Evolutionary conservation across 2,888 invertebrate species (phyloP), one percentile per base, ranked within the genome.

Genomic region (Candidula unifasciata): DNA sequence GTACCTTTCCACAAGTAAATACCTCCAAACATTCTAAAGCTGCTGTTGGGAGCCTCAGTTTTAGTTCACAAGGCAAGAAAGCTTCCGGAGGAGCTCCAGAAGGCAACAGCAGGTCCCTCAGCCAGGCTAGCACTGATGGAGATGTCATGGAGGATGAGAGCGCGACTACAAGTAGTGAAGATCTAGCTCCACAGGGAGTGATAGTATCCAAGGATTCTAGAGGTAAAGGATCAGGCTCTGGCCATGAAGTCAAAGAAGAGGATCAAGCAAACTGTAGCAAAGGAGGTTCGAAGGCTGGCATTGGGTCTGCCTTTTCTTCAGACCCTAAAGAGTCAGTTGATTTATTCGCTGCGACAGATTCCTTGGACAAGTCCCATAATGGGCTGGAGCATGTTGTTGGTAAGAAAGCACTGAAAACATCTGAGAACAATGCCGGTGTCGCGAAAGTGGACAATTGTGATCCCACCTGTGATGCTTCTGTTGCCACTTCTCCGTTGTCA

Each of bases 321-420:
- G 79, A 84, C 33, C 79, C 73, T 54, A 83, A 74, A 35, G 81
- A 83, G 24, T 77, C 27, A 18, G n/a, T 27, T 5, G 64, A 80
- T 74, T 80, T 81, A 6, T 85, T 84, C 78, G 83, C 86, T 18
- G 69, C 83, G 35, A 83, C 85, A 44, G 83, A 86, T 30, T 85
- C 84, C 79, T 76, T 87, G 68, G 82, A 86, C 33, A 85, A 85
- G 54, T 66, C 82, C 21, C 27, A 64, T 0, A 52, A 81, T 18
- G 33, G 44, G 2, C n/a, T n/a, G 10, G 64, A 30, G n/a, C 30
- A 60, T 37, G n/a, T 16, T 13, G 74, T n/a, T 66, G 27, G n/a
- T 60, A 30, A n/a, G 6, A 35, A n/a, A 24, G 3, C 33, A 33
- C 33, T 30, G 60, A 5, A 8, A n/a, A 10, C 57, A 6, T 0